Conservation (phyloP, 2,797 vertebrate genomes). For the Lacerta bilineata region DNA sequence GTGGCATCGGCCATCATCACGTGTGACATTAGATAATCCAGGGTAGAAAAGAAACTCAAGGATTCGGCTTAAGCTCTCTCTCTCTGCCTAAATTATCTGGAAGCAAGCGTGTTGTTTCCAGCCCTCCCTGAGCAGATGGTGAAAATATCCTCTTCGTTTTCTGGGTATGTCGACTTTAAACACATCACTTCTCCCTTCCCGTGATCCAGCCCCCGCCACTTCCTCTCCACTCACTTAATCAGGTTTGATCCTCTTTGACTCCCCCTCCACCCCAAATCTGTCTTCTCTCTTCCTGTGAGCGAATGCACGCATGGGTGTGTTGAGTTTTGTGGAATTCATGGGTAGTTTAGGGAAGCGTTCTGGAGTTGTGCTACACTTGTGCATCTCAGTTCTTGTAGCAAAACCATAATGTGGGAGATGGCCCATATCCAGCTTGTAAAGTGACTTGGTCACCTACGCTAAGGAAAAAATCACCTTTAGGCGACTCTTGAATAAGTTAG, state of each 20-base stretch:
- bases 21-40: not conserved
- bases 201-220: not conserved
- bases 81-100: not conserved
- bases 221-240: conserved; percentile 3
- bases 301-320: not conserved
- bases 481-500: not conserved
- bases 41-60: not conserved
- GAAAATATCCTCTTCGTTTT: not conserved
- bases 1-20: not conserved
- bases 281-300: not conserved
- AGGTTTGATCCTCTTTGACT: conserved; percentile 30
- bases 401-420: not conserved
- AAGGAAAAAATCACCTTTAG: not conserved
- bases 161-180: not conserved
- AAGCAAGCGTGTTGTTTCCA: not conserved
- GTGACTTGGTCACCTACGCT: not conserved
- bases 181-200: not conserved
- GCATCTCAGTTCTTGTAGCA: not conserved
- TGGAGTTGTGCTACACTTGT: not conserved
- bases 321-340: not conserved
- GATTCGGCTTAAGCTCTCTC: not conserved
- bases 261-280: not conserved
- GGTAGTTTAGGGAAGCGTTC: not conserved
- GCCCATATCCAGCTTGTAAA: not conserved
- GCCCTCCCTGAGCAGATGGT: conserved; percentile 19